Percentiles rank a stretch among this genome's conserved stretches.
Evolutionary conservation across 2,113 vertebrate species (phyloP).

Genomic region (Phocoena phocoena): DNA sequence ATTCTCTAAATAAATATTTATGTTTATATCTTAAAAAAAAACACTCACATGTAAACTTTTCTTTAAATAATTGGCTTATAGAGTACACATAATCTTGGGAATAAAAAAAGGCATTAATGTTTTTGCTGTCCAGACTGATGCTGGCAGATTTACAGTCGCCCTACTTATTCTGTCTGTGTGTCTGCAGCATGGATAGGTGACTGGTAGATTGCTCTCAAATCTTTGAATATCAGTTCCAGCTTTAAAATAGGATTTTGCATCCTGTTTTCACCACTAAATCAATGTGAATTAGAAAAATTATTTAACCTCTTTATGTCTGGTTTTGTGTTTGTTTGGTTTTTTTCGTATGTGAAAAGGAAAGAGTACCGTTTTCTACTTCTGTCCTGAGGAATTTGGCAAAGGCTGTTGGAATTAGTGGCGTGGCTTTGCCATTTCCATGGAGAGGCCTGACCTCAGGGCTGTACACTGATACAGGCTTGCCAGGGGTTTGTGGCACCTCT

Average conservation of each 20-base stretch:
- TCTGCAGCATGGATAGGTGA: neutral
- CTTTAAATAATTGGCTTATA: neutral
- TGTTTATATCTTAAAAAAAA: neutral
- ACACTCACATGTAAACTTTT: neutral
- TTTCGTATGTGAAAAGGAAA: neutral
- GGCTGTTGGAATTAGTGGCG: neutral
- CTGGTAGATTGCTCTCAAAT: neutral
- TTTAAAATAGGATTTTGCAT: neutral
- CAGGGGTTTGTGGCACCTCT: neutral
- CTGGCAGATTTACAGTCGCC: neutral
- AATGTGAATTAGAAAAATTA: neutral
- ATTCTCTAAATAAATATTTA: neutral
- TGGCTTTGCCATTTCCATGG: accelerated
- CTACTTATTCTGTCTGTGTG: neutral
- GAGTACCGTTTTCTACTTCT: neutral
- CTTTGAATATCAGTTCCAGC: neutral
- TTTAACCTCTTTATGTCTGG: neutral
- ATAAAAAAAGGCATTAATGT: neutral
- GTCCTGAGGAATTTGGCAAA: neutral
- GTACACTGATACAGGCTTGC: too few species aligned
- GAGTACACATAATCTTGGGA: neutral
- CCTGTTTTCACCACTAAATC: neutral
- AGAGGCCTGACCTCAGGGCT: neutral
- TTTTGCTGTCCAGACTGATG: neutral
- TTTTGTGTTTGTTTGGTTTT: neutral